Conservation (phyloP, 2,113 vertebrate species). For the Alethe castanea region DNA sequence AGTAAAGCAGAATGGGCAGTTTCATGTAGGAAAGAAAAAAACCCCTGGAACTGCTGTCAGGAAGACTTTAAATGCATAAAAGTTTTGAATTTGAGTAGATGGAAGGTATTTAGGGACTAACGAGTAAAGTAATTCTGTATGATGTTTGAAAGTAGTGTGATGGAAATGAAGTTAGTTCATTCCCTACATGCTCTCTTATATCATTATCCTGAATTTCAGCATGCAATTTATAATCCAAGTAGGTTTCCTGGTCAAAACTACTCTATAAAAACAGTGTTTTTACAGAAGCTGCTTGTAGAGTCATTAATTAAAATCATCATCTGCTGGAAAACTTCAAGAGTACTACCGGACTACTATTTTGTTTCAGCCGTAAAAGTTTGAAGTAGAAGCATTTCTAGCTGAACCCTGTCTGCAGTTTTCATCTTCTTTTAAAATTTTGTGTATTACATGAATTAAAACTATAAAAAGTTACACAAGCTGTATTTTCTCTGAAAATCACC, state of each 20-base stretch:
- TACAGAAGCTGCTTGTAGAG: background rate
- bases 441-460: background rate
- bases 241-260: background rate
- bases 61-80: background rate
- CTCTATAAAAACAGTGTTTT: background rate
- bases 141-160: background rate
- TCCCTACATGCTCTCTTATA: background rate
- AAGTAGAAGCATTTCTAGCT: background rate
- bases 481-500: background rate
- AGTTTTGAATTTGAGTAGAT: slow-evolving; percentile 1
- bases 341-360: background rate
- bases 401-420: background rate
- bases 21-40: background rate
- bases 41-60: background rate
- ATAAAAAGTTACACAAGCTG: background rate
- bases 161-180: background rate
- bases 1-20: background rate
- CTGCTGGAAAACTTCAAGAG: background rate
- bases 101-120: background rate
- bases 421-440: background rate
- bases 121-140: slow-evolving; percentile 8
- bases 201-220: background rate
- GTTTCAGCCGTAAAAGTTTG: background rate
- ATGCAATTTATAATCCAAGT: background rate
- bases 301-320: background rate